phyloP scores from a whole-genome alignment of 1,140 invertebrate genomes.

The Brachionus paranguensis region DNA sequence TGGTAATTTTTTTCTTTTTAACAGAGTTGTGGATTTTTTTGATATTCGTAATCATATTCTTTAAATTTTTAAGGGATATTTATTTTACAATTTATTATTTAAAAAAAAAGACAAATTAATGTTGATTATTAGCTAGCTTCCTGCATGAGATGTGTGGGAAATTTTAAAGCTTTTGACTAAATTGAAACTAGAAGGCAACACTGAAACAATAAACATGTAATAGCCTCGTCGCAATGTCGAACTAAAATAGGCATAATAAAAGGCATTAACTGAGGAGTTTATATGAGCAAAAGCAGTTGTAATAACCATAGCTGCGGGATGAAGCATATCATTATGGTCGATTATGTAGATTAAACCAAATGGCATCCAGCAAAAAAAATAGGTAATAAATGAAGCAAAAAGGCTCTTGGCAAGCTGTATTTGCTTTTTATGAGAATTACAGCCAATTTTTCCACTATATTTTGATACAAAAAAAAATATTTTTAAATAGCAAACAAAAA shows the following conservation, averaged over 20 bases:
- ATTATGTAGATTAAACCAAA: slow-evolving; percentile 20
- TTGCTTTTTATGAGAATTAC: not conserved
- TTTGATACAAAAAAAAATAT: not conserved
- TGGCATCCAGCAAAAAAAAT: slow-evolving; percentile 25
- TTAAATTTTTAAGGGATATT: no score
- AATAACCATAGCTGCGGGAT: not conserved
- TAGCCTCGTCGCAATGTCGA: not conserved
- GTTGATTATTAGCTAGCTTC: not conserved
- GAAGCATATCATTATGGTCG: not conserved
- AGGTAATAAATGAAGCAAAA: slow-evolving; percentile 22
- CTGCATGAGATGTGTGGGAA: not conserved
- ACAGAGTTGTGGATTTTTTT: no score
- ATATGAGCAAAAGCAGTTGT: slow-evolving; percentile 6
- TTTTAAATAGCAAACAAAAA: slow-evolving; percentile 6
- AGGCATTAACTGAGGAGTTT: not conserved
- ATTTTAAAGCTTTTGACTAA: not conserved
- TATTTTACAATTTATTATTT: no score
- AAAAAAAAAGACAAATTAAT: not conserved
- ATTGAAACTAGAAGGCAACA: not conserved
- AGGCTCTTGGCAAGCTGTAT: slow-evolving; percentile 10
- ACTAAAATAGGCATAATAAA: slow-evolving; percentile 32
- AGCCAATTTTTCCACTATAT: not conserved
- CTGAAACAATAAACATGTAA: not conserved
- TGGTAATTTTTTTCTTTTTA: no score
- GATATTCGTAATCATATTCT: no score